Percentiles rank a stretch among this genome's conserved stretches.
Conservation (phyloP, 2,113 vertebrate species). For the Brachyhypopomus gauderio region DNA sequence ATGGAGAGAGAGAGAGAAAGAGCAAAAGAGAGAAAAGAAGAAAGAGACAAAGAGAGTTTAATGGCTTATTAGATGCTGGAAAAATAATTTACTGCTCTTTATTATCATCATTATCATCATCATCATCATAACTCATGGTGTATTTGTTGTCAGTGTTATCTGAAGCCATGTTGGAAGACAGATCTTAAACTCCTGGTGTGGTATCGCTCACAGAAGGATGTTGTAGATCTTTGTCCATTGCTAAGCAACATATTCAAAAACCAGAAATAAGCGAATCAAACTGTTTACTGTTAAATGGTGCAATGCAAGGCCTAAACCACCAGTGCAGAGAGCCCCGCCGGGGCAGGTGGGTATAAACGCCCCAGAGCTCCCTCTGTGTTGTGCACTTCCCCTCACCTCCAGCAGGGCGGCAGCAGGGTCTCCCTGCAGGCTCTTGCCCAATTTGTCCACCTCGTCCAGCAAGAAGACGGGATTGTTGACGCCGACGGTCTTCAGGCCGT, state of each 20-base stretch:
- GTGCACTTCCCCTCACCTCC: slow-evolving; percentile 78
- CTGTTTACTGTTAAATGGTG: background rate
- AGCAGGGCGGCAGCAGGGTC: slow-evolving; percentile 94
- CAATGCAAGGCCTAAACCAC: background rate
- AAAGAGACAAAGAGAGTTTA: background rate
- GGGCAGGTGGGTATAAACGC: background rate
- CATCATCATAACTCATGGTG: too few species aligned
- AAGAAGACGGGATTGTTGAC: slow-evolving; percentile 97
- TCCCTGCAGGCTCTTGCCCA: slow-evolving; percentile 94
- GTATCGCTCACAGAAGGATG: background rate
- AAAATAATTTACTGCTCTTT: too few species aligned
- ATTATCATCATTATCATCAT: too few species aligned
- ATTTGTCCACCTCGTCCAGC: slow-evolving; percentile 95
- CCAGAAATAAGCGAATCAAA: background rate
- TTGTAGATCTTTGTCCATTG: background rate
- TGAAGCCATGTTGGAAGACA: background rate
- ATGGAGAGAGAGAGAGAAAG: too few species aligned
- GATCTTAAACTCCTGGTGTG: background rate
- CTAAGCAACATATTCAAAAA: background rate
- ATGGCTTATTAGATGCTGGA: background rate
- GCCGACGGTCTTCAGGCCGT: slow-evolving; percentile 89
- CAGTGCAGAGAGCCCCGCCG: background rate
- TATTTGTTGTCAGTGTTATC: too few species aligned
- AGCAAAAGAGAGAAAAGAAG: too few species aligned
- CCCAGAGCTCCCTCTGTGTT: too few species aligned